A percentile compares a stretch with the other conserved stretches of the same genome.
Evolutionary conservation across 2,113 vertebrate species (phyloP).

Genomic region (Ammodytes dubius): DNA sequence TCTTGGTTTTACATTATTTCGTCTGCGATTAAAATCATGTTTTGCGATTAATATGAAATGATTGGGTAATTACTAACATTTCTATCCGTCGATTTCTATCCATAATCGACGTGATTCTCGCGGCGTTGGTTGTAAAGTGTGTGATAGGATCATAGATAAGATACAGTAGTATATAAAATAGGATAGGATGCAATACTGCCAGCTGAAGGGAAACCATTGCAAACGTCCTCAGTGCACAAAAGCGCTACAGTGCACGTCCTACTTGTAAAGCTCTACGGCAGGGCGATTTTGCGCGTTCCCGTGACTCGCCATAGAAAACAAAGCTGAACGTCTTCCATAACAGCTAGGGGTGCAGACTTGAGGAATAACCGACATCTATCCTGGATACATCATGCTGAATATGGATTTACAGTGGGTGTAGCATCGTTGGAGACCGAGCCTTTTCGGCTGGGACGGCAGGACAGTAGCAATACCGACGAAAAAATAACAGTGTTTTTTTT

Average conservation of each 20-base stretch:
- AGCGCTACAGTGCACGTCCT: constrained; percentile 71
- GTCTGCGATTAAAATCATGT: background rate
- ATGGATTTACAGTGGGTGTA: constrained; percentile 84
- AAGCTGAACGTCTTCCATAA: constrained; percentile 86
- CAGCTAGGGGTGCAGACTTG: constrained; percentile 73
- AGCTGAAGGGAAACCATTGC: constrained; percentile 50
- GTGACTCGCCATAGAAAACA: constrained; percentile 86
- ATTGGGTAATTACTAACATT: background rate
- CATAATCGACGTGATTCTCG: constrained; percentile 17
- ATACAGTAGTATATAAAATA: background rate
- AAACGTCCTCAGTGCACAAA: constrained; percentile 50
- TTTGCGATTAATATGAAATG: background rate
- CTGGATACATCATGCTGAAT: constrained; percentile 61
- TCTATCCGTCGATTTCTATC: background rate
- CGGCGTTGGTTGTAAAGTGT: constrained; percentile 20
- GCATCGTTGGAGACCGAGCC: constrained; percentile 74
- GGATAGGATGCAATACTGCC: constrained; percentile 50
- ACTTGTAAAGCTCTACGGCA: constrained; percentile 75
- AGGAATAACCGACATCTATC: constrained; percentile 64
- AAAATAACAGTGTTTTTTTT: constrained; percentile 68
- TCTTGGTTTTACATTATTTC: background rate
- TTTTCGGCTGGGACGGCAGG: constrained; percentile 71
- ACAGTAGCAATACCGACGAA: constrained; percentile 68
- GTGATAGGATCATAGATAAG: no score
- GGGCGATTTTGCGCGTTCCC: constrained; percentile 80